Conservation (phyloP, 2,113 vertebrate genomes). For the Oncorhynchus keta region DNA sequence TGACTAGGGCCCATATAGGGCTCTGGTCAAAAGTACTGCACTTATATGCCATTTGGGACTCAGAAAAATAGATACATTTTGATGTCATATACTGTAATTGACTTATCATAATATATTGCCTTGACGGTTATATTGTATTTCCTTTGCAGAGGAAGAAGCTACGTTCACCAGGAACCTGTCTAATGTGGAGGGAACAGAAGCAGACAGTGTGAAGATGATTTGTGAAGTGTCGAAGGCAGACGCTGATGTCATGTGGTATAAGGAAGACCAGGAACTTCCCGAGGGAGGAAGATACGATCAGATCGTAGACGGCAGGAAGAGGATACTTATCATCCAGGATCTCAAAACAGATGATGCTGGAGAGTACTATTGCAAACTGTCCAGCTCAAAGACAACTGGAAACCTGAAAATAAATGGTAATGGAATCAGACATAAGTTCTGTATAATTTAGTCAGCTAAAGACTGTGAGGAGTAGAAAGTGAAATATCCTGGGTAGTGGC, state of each 20-base stretch:
- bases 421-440: constrained; percentile 15
- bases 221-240: constrained; percentile 94
- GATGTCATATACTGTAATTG: background rate
- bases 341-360: constrained; percentile 83
- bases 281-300: constrained; percentile 92
- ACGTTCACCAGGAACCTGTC: constrained; percentile 93
- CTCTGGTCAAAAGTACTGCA: too few relatives aligned
- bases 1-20: too few relatives aligned
- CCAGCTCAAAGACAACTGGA: constrained; percentile 80
- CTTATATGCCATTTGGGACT: too few relatives aligned
- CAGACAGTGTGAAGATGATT: constrained; percentile 88
- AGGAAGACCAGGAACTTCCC: constrained; percentile 87
- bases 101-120: background rate
- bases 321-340: constrained; percentile 89
- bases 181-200: constrained; percentile 90
- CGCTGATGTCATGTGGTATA: constrained; percentile 90
- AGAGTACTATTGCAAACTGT: constrained; percentile 89
- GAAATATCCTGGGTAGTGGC: background rate
- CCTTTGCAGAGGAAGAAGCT: constrained; percentile 89
- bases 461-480: background rate
- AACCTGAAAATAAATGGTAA: constrained; percentile 90
- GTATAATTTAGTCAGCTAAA: too few relatives aligned
- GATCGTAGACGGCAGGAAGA: constrained; percentile 85
- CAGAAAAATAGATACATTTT: too few relatives aligned
- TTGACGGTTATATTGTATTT: background rate